phyloP scores from a whole-genome alignment of 2,113 vertebrate genomes.

The Fregetta grallaria region DNA sequence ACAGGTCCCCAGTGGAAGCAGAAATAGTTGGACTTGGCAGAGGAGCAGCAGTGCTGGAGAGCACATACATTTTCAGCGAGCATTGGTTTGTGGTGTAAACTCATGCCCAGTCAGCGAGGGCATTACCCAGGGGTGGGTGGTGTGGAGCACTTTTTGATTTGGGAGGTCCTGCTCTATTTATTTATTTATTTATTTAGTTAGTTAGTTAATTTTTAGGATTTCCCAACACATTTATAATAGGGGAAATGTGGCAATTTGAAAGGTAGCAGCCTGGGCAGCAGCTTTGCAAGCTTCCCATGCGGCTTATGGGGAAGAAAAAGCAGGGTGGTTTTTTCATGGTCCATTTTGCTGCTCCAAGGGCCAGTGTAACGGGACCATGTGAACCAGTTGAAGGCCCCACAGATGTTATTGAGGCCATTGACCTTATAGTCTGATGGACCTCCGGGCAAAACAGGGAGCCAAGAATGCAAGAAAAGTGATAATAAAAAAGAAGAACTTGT shows the following conservation, averaged over 20 bases:
- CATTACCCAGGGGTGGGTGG: neutral
- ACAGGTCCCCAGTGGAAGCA: neutral
- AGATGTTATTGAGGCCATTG: neutral
- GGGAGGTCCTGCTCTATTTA: neutral
- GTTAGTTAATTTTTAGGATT: neutral
- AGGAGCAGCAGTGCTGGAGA: neutral
- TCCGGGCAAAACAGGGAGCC: neutral
- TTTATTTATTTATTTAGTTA: no score
- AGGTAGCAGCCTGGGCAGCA: neutral
- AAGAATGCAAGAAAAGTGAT: neutral
- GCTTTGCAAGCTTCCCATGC: neutral
- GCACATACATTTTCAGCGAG: neutral
- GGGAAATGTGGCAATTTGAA: neutral
- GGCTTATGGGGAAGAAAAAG: neutral
- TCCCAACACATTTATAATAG: fast-evolving
- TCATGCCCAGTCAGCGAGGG: neutral
- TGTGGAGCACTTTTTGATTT: neutral
- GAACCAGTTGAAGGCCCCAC: neutral
- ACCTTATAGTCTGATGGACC: neutral
- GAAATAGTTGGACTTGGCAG: neutral
- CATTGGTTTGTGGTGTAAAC: neutral
- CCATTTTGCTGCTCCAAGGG: neutral
- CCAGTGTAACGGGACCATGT: neutral
- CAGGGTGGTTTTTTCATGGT: neutral
- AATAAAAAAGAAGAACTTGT: no score